Evolutionary conservation across 2,888 invertebrate genomes (phyloP).

Genomic region (Ramazzottius varieornatus): DNA sequence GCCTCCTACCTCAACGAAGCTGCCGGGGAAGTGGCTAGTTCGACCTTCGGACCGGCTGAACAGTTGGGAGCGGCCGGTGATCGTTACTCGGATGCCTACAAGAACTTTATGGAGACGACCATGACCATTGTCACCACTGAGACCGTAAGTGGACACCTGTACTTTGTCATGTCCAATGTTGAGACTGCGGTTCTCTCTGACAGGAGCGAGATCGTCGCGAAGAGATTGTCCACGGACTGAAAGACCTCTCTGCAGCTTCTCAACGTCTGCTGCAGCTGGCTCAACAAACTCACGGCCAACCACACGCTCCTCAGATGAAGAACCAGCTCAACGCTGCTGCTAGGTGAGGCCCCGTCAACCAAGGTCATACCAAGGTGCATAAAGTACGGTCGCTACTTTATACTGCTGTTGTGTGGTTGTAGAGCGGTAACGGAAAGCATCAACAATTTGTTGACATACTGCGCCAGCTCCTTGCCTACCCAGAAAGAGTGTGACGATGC

Average conservation of each 20-base stretch:
- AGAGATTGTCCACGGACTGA: slow-evolving; percentile 58
- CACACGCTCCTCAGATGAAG: slow-evolving; percentile 61
- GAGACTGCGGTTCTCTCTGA: background rate
- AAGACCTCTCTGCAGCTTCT: slow-evolving; percentile 59
- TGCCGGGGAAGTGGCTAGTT: slow-evolving; percentile 46
- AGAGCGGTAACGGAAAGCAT: slow-evolving; percentile 72
- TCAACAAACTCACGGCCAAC: slow-evolving; percentile 64
- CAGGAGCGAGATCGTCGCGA: slow-evolving; percentile 44
- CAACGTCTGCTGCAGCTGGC: slow-evolving; percentile 59
- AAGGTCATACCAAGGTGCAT: background rate
- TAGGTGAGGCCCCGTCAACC: no score
- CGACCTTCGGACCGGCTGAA: slow-evolving; percentile 30
- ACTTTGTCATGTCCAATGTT: slow-evolving; percentile 5
- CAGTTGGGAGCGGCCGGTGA: slow-evolving; percentile 44
- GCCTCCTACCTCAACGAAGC: slow-evolving; percentile 59
- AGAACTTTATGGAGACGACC: slow-evolving; percentile 44
- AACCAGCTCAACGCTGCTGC: slow-evolving; percentile 66
- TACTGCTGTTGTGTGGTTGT: slow-evolving; percentile 8
- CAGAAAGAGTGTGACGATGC: slow-evolving; percentile 91
- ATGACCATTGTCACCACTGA: slow-evolving; percentile 64
- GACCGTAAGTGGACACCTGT: slow-evolving; percentile 21
- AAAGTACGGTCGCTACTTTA: background rate
- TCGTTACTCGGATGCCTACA: slow-evolving; percentile 45
- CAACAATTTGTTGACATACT: slow-evolving; percentile 59
- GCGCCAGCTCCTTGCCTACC: slow-evolving; percentile 67